Evolutionary conservation across 2,797 vertebrate genomes (phyloP).

Genomic region (Cetoscarus ocellatus): DNA sequence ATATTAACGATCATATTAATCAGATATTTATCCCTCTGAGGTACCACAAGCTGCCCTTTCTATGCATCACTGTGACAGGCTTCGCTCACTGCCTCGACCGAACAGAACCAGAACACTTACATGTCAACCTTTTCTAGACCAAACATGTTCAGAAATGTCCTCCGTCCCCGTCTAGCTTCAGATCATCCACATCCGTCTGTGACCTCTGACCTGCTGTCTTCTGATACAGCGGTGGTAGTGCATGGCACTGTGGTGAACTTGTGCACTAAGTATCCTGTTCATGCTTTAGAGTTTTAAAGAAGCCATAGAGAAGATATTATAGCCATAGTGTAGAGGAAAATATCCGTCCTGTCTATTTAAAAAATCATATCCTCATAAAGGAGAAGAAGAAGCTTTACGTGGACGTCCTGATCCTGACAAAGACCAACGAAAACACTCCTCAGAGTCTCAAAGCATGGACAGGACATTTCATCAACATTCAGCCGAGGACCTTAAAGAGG

Average conservation of each 20-base stretch:
- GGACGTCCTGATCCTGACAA: background rate
- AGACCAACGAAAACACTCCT: background rate
- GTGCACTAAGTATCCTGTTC: constrained; percentile 63
- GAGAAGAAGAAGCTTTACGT: constrained; percentile 18
- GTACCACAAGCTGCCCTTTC: constrained; percentile 55
- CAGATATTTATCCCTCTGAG: constrained; percentile 19
- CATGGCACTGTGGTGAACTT: constrained; percentile 66
- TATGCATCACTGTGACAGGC: constrained; percentile 81
- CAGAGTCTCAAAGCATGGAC: background rate
- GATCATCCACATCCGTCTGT: constrained; percentile 10
- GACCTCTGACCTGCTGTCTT: constrained; percentile 15
- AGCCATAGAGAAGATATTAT: constrained; percentile 71
- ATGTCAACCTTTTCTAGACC: constrained; percentile 15
- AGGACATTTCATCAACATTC: background rate
- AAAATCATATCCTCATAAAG: constrained; percentile 39
- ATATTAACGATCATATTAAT: constrained; percentile 7
- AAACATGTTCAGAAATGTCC: background rate
- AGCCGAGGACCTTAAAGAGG: constrained; percentile 17
- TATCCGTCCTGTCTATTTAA: constrained; percentile 62
- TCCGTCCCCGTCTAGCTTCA: constrained; percentile 22
- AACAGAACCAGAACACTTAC: constrained; percentile 33
- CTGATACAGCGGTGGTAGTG: constrained; percentile 41
- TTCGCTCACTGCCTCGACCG: constrained; percentile 77
- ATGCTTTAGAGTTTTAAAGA: constrained; percentile 49
- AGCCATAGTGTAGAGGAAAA: constrained; percentile 69